Evolutionary conservation across 2,888 invertebrate species (phyloP), one percentile per base, ranked within the genome.

Genomic region (Hipparchia semele): DNA sequence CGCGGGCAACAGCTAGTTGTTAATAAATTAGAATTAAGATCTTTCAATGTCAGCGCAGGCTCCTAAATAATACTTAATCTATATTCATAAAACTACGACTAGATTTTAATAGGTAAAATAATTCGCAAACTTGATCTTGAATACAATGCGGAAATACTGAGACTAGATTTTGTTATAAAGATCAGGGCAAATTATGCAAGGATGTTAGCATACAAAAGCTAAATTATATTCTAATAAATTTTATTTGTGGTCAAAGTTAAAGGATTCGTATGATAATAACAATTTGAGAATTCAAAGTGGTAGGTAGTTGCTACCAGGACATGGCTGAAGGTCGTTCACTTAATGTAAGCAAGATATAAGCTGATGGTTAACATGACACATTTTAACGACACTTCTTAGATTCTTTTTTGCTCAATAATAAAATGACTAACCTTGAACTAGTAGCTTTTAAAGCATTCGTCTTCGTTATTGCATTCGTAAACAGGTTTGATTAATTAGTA

Each of bases 301-400:
- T 56, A 45, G 1, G 49, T 39, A 51, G 6, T 65, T 74, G 70
- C 77, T 75, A 90, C 88, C 91, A 91, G 91, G 91, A 91, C 91
- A 84, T 75, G 73, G 74, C 73, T 80, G 83, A 91, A 91, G 90
- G 91, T 85, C 89, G 84, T 75, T 78, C 77, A 75, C 81, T 73
- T 79, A 79, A 72, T 79, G 68, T 77, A 68, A 60, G 8, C 61
- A 60, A 70, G 79, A 72, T 79, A 70, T 77, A 68, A 60, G 8
- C 61, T 65, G 70, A 73, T 58, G 59, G 61, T 62, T 49, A 56
- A 72, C 69, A 54, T 61, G 71, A 61, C 68, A 71, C 68, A 65
- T 75, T 23, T 23, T 73, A 68, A 61, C 56, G 65, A 56, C 56
- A 71, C 62, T 45, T 62, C 46, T 23, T 7, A 54, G 7, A 70